Base-by-base conservation (phyloP, 35 echinoderm and acorn worm species). In the Patiria miniata region DNA sequence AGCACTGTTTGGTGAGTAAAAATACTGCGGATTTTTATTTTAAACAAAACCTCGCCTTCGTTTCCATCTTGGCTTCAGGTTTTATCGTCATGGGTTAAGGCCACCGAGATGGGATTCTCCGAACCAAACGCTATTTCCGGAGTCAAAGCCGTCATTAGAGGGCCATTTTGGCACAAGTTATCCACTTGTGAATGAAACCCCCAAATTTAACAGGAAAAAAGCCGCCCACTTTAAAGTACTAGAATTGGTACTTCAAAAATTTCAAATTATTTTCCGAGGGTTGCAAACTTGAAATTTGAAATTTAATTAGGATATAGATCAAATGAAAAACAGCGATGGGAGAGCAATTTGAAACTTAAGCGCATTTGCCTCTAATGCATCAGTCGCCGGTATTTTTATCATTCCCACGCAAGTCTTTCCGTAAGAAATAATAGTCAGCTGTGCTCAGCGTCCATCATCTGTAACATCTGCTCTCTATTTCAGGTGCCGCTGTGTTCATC, bases 401-500 rank as follows among this genome's bases (percentile, higher is more conserved):
- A n/a, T n/a, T n/a, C n/a, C n/a, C n/a, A n/a, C n/a, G n/a, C n/a
- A n/a, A n/a, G n/a, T n/a, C n/a, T n/a, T n/a, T n/a, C n/a, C n/a
- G n/a, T n/a, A n/a, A n/a, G n/a, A n/a, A n/a, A n/a, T n/a, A n/a
- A n/a, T n/a, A n/a, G n/a, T n/a, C n/a, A n/a, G n/a, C n/a, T n/a
- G n/a, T n/a, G n/a, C n/a, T n/a, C n/a, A n/a, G n/a, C n/a, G n/a
- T n/a, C n/a, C n/a, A n/a, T n/a, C n/a, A n/a, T n/a, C n/a, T n/a
- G n/a, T n/a, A 36, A 73, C 34, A 14, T 34, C 18, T 22, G 18
- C 39, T 85, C 50, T 40, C 36, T 53, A 28, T 44, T 77, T 6
- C 32, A 94, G 93, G 93, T 82, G 93, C 93, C 32, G 93, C 87
- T 42, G 82, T 90, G 17, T 94, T 94, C 80, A 87, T 94, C 2